Evolutionary conservation across 1,140 invertebrate species (phyloP), one percentile per base, ranked within the genome.

Genomic region (Danaus melanippus): DNA sequence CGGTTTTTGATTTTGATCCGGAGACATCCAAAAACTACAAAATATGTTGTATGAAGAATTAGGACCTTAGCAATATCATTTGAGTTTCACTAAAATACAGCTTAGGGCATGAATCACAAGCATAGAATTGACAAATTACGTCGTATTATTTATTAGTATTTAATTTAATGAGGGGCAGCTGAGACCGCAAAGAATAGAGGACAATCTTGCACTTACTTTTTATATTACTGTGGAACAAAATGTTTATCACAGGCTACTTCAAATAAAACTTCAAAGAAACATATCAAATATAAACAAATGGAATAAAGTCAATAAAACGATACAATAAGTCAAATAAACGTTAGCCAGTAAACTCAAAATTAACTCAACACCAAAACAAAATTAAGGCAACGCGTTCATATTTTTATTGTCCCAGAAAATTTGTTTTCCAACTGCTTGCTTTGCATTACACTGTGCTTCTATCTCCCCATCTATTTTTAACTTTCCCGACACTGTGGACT

Each of bases 261-360:
- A 10, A 10, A 21, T 21, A 47, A 32, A 32, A 32, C 21, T 32
- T 32, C 21, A 32, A 32, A 32, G 21, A 32, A 32, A 3, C 21
- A 32, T 32, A 32, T 32, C 21, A 32, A 32, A 32, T 7, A 50
- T 41, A 50, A 41, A 50, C 11, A 50, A 12, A 32, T 32, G 9
- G 7, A 47, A 17, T 17, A 47, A 47, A 66, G 70, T 83, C 73
- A 75, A 76, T 64, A 64, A 76, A 79, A 79, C 73, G 60, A 76
- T 69, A 74, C 81, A 82, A 80, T 84, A 82, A 84, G 79, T 80
- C 75, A 71, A 57, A 60, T 64, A 67, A 71, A 67, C 60, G 62
- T 15, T 63, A 46, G n/a, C 49, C 62, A 58, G 66, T 77, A 73
- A 72, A 76, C 61, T 41, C 60, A 69, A 62, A 71, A 81, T 77